Base-by-base conservation (phyloP, 2,113 vertebrate species). In the Oostethus manadensis region DNA sequence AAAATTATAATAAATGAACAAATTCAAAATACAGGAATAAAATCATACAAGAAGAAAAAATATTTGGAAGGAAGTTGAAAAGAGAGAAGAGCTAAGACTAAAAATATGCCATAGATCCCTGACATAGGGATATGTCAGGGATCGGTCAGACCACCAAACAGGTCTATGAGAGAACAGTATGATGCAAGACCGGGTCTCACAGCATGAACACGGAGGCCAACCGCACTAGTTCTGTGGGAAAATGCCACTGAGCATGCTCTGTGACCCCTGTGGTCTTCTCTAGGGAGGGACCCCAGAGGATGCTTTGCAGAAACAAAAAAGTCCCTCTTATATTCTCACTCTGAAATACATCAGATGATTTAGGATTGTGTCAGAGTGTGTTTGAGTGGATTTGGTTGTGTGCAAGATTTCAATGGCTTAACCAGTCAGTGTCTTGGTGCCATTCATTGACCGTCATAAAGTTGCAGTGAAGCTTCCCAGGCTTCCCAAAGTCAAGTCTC, bases 141-240 rank as follows among this genome's bases (percentile, higher is more conserved):
- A 14, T 13, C 38, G 51, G 56, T 5, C 49, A 35, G 68, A 55
- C 44, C 47, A 38, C 46, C 38, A 54, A 13, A 44, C 67, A 51
- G 26, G 20, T 73, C 60, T 56, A 47, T 54, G 58, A 42, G 63
- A 62, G 92, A 82, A 68, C 71, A 73, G 73, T 78, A 48, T 4
- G 11, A 40, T 62, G 73, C 70, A 78, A 79, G 73, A 76, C 58
- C 72, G 1, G 10, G 51, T 73, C 79, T 63, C 78, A 70, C 79
- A 73, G 82, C 58, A 71, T 75, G 77, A 84, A 74, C 23, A 57
- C 76, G 65, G 74, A 69, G 13, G 63, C 67, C 60, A 59, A 66
- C 64, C 68, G 82, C 51, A 0, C 65, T 35, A 70, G 80, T 62
- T 68, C 84, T 88, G 88, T 83, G 84, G 88, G 87, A 93, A 92